A percentile compares a stretch with the other conserved stretches of the same genome.
Conservation (phyloP, 2,888 invertebrate genomes). For the Leptinotarsa rubiginosa region DNA sequence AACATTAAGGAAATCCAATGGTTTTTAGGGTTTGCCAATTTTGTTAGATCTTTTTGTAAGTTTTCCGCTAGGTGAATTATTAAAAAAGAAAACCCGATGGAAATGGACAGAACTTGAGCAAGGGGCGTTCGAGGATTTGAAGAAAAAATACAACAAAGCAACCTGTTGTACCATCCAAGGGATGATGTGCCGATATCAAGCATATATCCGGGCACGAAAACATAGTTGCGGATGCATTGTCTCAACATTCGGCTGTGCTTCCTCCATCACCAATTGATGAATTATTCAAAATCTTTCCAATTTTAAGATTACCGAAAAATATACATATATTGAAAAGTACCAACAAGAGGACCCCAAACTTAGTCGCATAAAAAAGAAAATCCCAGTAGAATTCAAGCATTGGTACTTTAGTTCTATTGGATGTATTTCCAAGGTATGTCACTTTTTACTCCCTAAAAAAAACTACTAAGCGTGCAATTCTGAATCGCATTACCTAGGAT, state of each 20-base stretch:
- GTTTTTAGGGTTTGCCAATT: background rate
- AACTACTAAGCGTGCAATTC: too few species aligned
- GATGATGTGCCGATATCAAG: background rate
- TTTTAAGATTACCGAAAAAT: background rate
- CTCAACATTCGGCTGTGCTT: background rate
- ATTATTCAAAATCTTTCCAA: background rate
- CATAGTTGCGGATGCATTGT: background rate
- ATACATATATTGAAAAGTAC: background rate
- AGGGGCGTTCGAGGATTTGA: background rate
- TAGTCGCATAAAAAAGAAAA: background rate
- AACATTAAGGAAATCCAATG: background rate
- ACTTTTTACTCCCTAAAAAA: too few species aligned
- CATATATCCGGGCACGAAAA: background rate
- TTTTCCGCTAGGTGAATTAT: background rate
- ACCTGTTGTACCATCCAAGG: background rate
- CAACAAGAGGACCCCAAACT: background rate
- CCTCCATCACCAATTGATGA: background rate
- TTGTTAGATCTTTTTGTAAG: background rate
- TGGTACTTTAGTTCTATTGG: too few species aligned
- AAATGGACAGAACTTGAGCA: background rate
- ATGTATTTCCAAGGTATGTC: too few species aligned
- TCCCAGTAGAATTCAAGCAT: too few species aligned
- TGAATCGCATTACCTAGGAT: too few species aligned
- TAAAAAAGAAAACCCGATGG: background rate
- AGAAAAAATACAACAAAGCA: background rate